A percentile compares a stretch with the other conserved stretches of the same genome.
phyloP scores from a whole-genome alignment of 2,113 vertebrate genomes.

The Halichoerus grypus region DNA sequence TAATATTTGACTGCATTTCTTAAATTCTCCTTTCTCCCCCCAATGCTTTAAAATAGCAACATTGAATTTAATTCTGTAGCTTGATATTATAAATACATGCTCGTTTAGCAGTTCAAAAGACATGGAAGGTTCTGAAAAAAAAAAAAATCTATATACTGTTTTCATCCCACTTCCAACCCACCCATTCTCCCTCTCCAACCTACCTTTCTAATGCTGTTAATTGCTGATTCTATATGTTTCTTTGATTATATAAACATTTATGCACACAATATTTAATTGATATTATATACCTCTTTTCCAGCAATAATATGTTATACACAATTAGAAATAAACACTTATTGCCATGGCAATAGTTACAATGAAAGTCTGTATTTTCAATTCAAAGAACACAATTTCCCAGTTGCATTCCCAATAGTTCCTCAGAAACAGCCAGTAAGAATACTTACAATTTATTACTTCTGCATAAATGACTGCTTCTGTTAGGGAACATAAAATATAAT shows the following conservation, averaged over 20 bases:
- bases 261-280: neutral
- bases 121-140: neutral
- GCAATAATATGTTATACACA: neutral
- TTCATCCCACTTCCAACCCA: neutral
- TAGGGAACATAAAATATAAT: slow-evolving; percentile 48
- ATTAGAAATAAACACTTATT: slow-evolving; percentile 49
- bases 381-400: slow-evolving; percentile 16
- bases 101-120: neutral
- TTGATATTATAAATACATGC: neutral
- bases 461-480: slow-evolving; percentile 31
- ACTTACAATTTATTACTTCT: slow-evolving; percentile 43
- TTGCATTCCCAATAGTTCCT: slow-evolving; percentile 12
- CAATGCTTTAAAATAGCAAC: neutral
- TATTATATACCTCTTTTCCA: neutral
- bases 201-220: neutral
- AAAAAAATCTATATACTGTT: neutral
- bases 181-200: neutral
- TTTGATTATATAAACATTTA: slow-evolving; percentile 19
- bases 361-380: slow-evolving; percentile 45
- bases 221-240: neutral
- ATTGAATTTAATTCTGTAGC: neutral
- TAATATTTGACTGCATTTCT: neutral
- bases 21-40: neutral
- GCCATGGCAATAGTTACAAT: neutral
- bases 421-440: neutral